Evolutionary conservation across 92 coral and sea anemone species (phyloP).

Genomic region (Virgularia gustaviana): DNA sequence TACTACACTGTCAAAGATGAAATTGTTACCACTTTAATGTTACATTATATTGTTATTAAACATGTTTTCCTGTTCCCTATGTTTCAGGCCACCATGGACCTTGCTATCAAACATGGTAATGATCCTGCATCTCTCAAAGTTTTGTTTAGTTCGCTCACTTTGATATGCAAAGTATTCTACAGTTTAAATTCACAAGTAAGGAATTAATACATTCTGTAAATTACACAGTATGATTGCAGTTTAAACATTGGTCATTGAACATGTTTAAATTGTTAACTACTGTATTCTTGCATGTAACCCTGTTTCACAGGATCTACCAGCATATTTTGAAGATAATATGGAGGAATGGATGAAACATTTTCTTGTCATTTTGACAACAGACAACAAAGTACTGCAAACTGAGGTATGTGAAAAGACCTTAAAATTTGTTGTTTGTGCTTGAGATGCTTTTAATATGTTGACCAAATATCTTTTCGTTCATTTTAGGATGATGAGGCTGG

Average conservation of each 20-base stretch:
- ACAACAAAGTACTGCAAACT: conserved; percentile 64
- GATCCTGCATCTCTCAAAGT: conserved; percentile 71
- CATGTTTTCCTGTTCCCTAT: neutral
- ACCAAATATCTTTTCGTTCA: neutral
- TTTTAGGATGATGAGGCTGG: conserved; percentile 86
- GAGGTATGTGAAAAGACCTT: conserved; percentile 7
- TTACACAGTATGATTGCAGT: neutral
- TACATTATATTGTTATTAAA: no score
- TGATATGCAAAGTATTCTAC: conserved; percentile 89
- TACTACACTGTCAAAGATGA: no score
- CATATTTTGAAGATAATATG: conserved; percentile 91
- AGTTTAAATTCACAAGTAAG: conserved; percentile 92
- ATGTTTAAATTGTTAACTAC: neutral
- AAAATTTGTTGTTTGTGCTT: neutral
- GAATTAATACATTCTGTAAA: neutral
- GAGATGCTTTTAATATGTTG: neutral
- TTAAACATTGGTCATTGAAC: neutral
- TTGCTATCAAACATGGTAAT: conserved; percentile 72
- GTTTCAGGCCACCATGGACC: conserved; percentile 74
- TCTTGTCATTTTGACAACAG: conserved; percentile 79
- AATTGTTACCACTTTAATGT: no score
- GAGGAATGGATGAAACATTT: conserved; percentile 95
- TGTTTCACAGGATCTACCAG: conserved; percentile 86
- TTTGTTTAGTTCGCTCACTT: conserved; percentile 77
- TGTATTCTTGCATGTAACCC: neutral